A percentile compares a stretch with the other conserved stretches of the same genome.
Evolutionary conservation across 2,797 vertebrate genomes (phyloP).

Genomic region (Leptatherina wallacei): DNA sequence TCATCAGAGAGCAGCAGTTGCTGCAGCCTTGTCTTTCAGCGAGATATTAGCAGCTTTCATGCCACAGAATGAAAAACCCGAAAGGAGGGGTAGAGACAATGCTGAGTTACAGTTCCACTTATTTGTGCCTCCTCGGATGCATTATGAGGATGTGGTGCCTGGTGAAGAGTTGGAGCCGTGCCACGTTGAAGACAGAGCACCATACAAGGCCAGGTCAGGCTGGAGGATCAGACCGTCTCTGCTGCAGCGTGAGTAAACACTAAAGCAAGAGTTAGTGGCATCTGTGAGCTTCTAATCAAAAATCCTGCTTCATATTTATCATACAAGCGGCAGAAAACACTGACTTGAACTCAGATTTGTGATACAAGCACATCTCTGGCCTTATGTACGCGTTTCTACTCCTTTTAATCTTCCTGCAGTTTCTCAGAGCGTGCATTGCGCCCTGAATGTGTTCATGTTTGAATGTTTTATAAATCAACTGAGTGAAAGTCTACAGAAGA

Average conservation of each 20-base stretch:
- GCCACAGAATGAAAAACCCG: slow-evolving; percentile 16
- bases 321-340: not conserved
- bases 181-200: slow-evolving; percentile 45
- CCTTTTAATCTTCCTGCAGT: not conserved
- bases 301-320: not conserved
- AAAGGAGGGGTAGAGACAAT: slow-evolving; percentile 32
- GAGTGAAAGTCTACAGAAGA: slow-evolving; percentile 42
- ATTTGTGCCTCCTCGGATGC: slow-evolving; percentile 43
- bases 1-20: slow-evolving; percentile 32
- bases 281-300: not conserved
- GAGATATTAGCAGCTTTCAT: slow-evolving; percentile 40
- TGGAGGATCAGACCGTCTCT: slow-evolving; percentile 25
- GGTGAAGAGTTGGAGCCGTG: slow-evolving; percentile 36
- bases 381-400: not conserved
- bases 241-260: not conserved
- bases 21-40: slow-evolving; percentile 36
- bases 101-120: slow-evolving; percentile 38
- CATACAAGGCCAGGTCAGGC: slow-evolving; percentile 67
- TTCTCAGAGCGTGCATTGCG: not conserved
- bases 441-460: slow-evolving; percentile 18
- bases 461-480: slow-evolving; percentile 57
- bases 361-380: not conserved
- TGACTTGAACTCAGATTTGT: not conserved
- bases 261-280: not conserved
- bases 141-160: slow-evolving; percentile 30